Conservation (phyloP, 1,140 invertebrate genomes). For the Sminthurides bifidus region DNA sequence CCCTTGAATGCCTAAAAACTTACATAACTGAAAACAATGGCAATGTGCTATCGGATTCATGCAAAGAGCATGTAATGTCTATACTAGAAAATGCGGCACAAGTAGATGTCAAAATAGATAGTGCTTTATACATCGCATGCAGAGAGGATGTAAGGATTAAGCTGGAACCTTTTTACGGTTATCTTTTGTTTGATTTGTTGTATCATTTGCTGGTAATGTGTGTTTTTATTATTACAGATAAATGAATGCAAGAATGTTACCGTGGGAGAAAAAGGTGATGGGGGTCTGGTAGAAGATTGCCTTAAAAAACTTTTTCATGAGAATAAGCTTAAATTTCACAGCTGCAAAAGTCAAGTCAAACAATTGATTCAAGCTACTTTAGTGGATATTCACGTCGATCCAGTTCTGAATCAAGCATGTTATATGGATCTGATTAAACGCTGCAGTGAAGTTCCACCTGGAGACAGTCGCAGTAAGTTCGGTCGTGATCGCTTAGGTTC, state of each 20-base stretch:
- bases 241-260: not conserved
- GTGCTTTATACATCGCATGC: conserved; percentile 29
- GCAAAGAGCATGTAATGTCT: conserved; percentile 48
- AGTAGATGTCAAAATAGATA: conserved; percentile 44
- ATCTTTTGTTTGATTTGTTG: too few relatives aligned
- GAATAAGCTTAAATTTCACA: conserved; percentile 56
- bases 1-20: conserved; percentile 27
- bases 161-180: not conserved
- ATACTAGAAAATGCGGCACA: conserved; percentile 42
- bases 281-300: conserved; percentile 65
- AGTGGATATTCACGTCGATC: conserved; percentile 70
- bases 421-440: conserved; percentile 66
- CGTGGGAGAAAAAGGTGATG: conserved; percentile 44
- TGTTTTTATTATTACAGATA: not conserved
- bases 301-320: conserved; percentile 65
- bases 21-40: too few relatives aligned
- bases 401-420: conserved; percentile 62
- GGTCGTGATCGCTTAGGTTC: conserved; percentile 13
- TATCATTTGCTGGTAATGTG: too few relatives aligned
- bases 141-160: conserved; percentile 17
- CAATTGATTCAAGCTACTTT: conserved; percentile 45
- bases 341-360: conserved; percentile 67
- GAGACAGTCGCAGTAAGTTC: conserved; percentile 66
- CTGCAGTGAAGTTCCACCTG: conserved; percentile 68
- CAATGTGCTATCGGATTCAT: conserved; percentile 35